Evolutionary conservation across 1,140 invertebrate species (phyloP), one percentile per base, ranked within the genome.

Genomic region (Drosophila kepulauana): DNA sequence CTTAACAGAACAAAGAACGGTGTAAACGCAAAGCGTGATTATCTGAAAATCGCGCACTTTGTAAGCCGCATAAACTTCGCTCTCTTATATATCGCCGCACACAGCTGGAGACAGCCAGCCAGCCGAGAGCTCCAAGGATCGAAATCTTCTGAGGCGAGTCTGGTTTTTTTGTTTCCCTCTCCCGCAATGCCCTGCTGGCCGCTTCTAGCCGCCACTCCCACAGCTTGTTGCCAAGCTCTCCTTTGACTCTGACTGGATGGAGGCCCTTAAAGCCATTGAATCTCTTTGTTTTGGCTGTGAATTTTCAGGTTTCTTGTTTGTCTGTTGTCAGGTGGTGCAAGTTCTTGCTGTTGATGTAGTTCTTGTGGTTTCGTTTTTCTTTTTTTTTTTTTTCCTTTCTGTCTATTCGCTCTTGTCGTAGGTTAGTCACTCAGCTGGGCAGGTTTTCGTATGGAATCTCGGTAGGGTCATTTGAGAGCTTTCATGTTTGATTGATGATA

Each of bases 221-320:
- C 33, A 6, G 51, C 56, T 72, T 76, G 73, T 56, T 45, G 43
- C 28, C 46, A 20, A 51, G 16, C 45, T 63, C 16, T 45, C 62
- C 35, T 33, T 33, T 33, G 30, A 8, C 30, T 33, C 30, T 33
- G 30, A 33, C 30, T 33, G 6, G 30, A 33, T 8, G 7, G 63
- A 76, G 73, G 51, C 79, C 82, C 76, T 59, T 64, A 43, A 75
- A 46, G 35, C 66, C 49, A 69, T 74, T 63, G 57, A 54, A 45
- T 69, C 65, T 58, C 72, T 86, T 87, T 86, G 82, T 82, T 86
- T 86, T 87, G 79, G 76, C 78, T 77, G 58, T 63, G 69, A 82
- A 79, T 87, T 87, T 87, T 86, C 82, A 84, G 82, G 82, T 87
- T 87, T 77, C 13, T 82, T 86, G 75, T 87, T 25, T 87, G 76